Conservation (phyloP, 1,140 invertebrate species). For the Calephelis nemesis region DNA sequence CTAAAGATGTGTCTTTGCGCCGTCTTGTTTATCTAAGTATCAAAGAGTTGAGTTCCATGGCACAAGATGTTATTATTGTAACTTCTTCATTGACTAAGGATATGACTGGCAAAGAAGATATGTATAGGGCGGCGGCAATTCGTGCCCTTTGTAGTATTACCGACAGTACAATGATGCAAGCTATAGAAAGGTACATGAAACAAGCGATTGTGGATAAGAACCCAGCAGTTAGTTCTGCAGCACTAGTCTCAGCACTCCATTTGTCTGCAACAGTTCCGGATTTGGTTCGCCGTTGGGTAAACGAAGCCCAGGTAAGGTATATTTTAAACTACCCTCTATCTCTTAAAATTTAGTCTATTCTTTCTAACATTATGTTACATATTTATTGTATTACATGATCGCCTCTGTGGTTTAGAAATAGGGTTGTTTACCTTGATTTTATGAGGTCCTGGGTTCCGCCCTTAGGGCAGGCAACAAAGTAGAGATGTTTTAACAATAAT, state of each 20-base stretch:
- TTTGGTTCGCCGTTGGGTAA: slow-evolving; percentile 97
- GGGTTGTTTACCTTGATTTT: too few species aligned
- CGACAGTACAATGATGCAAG: slow-evolving; percentile 96
- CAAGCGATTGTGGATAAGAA: slow-evolving; percentile 98
- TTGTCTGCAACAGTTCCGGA: slow-evolving; percentile 90
- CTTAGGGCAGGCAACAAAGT: too few species aligned
- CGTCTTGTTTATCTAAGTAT: slow-evolving; percentile 97
- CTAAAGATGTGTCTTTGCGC: slow-evolving; percentile 94
- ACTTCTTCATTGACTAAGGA: slow-evolving; percentile 98
- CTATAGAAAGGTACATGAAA: slow-evolving; percentile 99
- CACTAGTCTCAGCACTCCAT: slow-evolving; percentile 93
- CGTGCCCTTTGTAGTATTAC: slow-evolving; percentile 97
- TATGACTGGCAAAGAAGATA: slow-evolving; percentile 98
- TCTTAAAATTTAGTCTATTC: too few species aligned
- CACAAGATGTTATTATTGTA: slow-evolving; percentile 99
- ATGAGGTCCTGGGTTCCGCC: too few species aligned
- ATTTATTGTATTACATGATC: too few species aligned
- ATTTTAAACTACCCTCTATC: not conserved
- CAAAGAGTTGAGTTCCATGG: slow-evolving; percentile 96
- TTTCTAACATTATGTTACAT: too few species aligned
- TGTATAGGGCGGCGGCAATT: slow-evolving; percentile 97
- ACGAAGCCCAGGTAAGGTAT: slow-evolving; percentile 93
- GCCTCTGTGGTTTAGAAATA: too few species aligned
- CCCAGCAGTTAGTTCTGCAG: slow-evolving; percentile 96
- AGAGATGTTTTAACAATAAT: too few species aligned